Evolutionary conservation across 1,140 invertebrate genomes (phyloP).

Genomic region (Telenomus remus): DNA sequence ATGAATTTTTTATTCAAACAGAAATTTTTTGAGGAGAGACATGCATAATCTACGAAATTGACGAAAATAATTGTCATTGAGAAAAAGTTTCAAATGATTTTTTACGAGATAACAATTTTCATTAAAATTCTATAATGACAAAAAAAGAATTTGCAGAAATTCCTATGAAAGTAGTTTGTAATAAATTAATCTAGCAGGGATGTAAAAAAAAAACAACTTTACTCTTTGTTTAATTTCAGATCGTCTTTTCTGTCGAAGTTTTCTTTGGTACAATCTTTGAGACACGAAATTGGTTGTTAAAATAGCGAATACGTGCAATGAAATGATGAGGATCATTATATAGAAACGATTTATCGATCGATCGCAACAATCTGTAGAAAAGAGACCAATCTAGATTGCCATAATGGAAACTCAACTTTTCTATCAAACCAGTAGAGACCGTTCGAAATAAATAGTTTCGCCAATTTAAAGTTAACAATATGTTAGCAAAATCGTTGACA

Average conservation of each 20-base stretch:
- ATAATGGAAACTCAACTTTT: conserved; percentile 43
- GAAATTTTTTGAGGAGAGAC: no score
- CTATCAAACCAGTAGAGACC: conserved; percentile 23
- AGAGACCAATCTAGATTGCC: conserved; percentile 37
- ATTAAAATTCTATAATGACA: no score
- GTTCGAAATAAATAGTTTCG: conserved; percentile 23
- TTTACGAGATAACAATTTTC: no score
- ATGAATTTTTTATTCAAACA: no score
- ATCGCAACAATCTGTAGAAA: conserved; percentile 16
- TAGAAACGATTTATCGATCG: conserved; percentile 21
- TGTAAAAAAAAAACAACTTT: no score
- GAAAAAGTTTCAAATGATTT: no score
- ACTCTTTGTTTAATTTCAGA: background rate
- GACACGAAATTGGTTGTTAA: conserved; percentile 7
- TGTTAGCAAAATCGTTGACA: conserved; percentile 16
- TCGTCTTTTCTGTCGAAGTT: background rate
- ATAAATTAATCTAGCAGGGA: no score
- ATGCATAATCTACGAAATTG: no score
- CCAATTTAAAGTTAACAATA: conserved; percentile 13
- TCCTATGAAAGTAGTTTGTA: no score
- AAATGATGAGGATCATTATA: conserved; percentile 34
- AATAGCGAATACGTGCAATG: conserved; percentile 30
- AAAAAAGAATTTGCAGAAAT: no score
- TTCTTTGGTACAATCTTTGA: background rate
- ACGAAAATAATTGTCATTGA: no score